Evolutionary conservation across 2,113 vertebrate species (phyloP), one percentile per base, ranked within the genome.

Genomic region (Tupaia chinensis): DNA sequence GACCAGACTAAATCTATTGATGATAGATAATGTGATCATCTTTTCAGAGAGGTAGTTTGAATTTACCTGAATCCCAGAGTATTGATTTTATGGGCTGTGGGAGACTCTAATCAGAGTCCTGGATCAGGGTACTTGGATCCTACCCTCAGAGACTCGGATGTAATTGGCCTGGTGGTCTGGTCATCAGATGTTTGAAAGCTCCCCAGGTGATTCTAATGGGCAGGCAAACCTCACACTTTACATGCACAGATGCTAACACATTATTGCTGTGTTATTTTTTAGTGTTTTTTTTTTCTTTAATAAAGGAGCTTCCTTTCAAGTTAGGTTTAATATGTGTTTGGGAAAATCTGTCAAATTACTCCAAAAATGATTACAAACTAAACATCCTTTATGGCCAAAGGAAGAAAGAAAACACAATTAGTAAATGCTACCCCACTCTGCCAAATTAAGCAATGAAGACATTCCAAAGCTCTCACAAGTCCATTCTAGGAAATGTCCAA

Each of bases 1-100:
- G 70, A 1, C 63, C 44, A 92, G 20, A 93, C 9, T 79, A n/a
- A 77, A 72, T 73, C 19, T 79, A 25, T 87, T 93, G 17, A 15
- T 85, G 22, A 25, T 44, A 73, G 22, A 25, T 73, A 44, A 81
- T 92, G 85, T 74, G 23, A 69, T 78, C 34, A 82, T 27, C 23
- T 87, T 83, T 87, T 56, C 78, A 83, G 61, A 91, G 63, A 94
- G 16, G 20, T 34, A 87, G 23, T 85, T 95, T 92, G 34, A 88
- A 82, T 53, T 86, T n/a, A 88, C 27, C 27, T 76, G 72, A 87
- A 44, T 63, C 66, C 7, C 56, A 58, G 32, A 34, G 88, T 60
- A 77, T 83, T 96, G 66, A 87, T 83, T 83, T 77, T 8, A n/a
- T 73, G 34, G n/a, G 72, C 56, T 53, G 4, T 44, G 54, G 63